Conservation (phyloP, 1,140 invertebrate species). For the Leptonema lineaticorne region DNA sequence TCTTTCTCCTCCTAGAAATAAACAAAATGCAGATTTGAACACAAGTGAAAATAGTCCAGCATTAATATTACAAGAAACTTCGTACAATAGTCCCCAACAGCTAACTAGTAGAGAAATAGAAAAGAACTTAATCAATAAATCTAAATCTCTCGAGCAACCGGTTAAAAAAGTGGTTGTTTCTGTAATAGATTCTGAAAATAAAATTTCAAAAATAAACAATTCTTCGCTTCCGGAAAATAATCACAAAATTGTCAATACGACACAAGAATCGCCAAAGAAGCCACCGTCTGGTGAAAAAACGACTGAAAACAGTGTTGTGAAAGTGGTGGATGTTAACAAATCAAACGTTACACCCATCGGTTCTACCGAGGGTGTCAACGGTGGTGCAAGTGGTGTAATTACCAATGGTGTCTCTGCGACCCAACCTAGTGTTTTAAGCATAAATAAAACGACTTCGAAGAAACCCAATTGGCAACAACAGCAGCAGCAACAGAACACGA, state of each 20-base stretch:
- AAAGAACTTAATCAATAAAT: conserved; percentile 70
- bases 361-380: conserved; percentile 43
- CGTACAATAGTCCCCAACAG: conserved; percentile 49
- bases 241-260: too few relatives aligned
- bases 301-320: conserved; percentile 42
- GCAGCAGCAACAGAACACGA: conserved; percentile 60
- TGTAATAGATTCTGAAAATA: conserved; percentile 43
- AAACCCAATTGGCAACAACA: conserved; percentile 41
- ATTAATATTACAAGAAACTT: conserved; percentile 20
- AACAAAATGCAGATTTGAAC: background rate
- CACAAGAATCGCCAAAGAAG: conserved; percentile 43
- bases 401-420: conserved; percentile 55
- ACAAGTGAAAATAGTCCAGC: conserved; percentile 9
- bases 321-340: conserved; percentile 17
- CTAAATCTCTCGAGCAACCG: conserved; percentile 60
- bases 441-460: conserved; percentile 27
- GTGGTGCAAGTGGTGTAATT: conserved; percentile 35
- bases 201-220: conserved; percentile 38
- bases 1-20: conserved; percentile 33
- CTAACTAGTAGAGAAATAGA: conserved; percentile 66
- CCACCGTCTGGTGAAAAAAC: conserved; percentile 39
- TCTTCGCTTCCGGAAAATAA: too few relatives aligned
- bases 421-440: conserved; percentile 44
- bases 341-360: background rate
- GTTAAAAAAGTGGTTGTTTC: conserved; percentile 56